Conservation (phyloP, 2,888 invertebrate genomes). For the Polydrusus pterygomalis region DNA sequence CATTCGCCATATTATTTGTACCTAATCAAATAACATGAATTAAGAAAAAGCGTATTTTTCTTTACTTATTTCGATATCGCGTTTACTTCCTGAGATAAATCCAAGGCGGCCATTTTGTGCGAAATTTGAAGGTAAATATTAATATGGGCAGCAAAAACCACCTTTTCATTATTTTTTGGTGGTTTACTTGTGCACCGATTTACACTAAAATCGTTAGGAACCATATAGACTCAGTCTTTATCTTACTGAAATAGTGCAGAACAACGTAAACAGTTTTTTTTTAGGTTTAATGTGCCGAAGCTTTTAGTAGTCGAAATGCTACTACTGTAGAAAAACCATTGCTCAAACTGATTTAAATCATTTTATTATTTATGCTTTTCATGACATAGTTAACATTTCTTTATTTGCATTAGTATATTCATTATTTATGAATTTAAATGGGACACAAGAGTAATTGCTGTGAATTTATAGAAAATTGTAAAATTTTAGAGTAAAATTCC, state of each 20-base stretch:
- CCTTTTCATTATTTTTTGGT: no score
- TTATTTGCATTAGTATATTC: constrained; percentile 16
- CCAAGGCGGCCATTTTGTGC: no score
- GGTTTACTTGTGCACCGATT: no score
- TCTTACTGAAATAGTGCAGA: neutral
- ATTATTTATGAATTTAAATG: constrained; percentile 36
- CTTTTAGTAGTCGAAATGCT: neutral
- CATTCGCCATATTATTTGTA: no score
- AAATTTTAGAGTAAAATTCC: constrained; percentile 16
- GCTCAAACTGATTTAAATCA: constrained; percentile 35
- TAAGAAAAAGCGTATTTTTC: no score
- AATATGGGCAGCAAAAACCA: no score
- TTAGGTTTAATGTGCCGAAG: neutral
- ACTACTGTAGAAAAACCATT: constrained; percentile 24
- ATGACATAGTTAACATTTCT: constrained; percentile 16
- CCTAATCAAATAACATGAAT: no score
- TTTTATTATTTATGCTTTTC: constrained; percentile 1
- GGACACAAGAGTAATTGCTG: constrained; percentile 45
- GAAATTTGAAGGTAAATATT: no score
- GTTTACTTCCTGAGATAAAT: no score
- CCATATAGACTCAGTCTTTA: no score
- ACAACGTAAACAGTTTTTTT: constrained; percentile 8
- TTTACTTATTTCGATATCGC: no score
- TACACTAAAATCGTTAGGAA: no score
- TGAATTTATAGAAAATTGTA: constrained; percentile 38